A percentile compares a stretch with the other conserved stretches of the same genome.
Evolutionary conservation across 2,113 vertebrate species (phyloP).

Genomic region (Oplegnathus fasciatus): DNA sequence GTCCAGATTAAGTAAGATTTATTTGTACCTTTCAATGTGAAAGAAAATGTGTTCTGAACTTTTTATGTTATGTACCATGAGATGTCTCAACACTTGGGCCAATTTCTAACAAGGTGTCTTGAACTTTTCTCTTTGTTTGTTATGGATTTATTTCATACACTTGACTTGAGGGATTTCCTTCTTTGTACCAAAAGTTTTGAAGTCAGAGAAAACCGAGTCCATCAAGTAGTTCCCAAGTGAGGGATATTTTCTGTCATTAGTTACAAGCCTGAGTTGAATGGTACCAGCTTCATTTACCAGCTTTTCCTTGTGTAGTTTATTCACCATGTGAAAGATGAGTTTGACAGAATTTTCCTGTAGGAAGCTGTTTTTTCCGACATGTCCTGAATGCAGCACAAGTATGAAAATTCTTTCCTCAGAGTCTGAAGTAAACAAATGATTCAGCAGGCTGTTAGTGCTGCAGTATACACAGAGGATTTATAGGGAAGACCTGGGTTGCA

Average conservation of each 20-base stretch:
- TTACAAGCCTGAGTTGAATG: no score
- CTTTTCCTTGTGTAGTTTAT: background rate
- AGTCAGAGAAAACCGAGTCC: no score
- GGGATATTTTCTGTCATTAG: no score
- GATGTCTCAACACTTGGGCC: no score
- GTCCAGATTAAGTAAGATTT: no score
- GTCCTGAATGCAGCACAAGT: conserved; percentile 41
- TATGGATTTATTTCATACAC: background rate
- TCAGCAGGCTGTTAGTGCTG: conserved; percentile 28
- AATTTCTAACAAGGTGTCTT: no score
- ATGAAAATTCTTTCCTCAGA: conserved; percentile 32
- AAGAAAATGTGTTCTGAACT: no score
- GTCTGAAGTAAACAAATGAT: conserved; percentile 60
- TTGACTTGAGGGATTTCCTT: background rate
- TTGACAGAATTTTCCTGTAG: background rate
- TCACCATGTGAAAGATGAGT: background rate
- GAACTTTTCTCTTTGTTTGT: background rate
- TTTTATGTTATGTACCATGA: no score
- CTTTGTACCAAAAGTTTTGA: background rate
- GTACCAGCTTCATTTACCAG: background rate
- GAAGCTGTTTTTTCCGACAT: background rate
- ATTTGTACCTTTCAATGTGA: no score
- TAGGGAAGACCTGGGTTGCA: background rate
- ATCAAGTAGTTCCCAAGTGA: no score
- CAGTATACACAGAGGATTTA: conserved; percentile 11